Percentiles rank a stretch among this genome's conserved stretches.
Evolutionary conservation across 2,797 vertebrate genomes (phyloP).

Genomic region (Pantherophis vulpinus): DNA sequence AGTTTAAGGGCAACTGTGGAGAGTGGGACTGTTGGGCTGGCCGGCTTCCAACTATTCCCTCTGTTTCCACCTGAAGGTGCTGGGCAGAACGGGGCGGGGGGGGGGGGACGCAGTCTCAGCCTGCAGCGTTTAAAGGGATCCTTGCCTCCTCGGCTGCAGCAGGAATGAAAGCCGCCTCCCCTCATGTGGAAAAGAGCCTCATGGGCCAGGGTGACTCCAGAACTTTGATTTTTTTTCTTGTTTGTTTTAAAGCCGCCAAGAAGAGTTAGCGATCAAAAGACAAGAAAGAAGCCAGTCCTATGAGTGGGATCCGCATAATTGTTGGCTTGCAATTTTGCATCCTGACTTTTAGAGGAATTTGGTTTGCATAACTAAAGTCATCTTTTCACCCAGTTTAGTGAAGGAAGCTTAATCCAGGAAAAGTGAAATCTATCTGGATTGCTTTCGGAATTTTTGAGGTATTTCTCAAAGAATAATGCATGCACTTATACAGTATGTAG

Average conservation of each 20-base stretch:
- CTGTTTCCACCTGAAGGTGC: fast-evolving
- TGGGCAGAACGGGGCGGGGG: neutral
- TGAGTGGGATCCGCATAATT: neutral
- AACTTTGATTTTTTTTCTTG: neutral
- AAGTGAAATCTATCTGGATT: neutral
- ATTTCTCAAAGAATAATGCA: neutral
- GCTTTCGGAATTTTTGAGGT: neutral
- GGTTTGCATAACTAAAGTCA: neutral
- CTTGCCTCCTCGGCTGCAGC: neutral
- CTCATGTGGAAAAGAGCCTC: fast-evolving
- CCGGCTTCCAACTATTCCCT: fast-evolving
- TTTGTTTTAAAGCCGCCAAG: neutral
- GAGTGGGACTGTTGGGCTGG: fast-evolving
- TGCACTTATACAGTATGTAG: neutral
- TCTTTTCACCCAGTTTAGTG: neutral
- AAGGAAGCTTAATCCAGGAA: neutral
- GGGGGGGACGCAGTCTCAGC: neutral
- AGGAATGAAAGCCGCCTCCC: no score
- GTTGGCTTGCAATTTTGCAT: neutral
- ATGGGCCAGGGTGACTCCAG: fast-evolving
- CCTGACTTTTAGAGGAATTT: neutral
- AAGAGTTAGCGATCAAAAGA: neutral
- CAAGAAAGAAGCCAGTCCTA: neutral
- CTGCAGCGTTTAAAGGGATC: neutral
- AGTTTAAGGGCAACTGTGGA: fast-evolving